These are phyloP conservation scores for Amphibalanus amphitrite DNA, from an alignment of 1,140 invertebrate species.

Conservation along the genomic window DNA sequence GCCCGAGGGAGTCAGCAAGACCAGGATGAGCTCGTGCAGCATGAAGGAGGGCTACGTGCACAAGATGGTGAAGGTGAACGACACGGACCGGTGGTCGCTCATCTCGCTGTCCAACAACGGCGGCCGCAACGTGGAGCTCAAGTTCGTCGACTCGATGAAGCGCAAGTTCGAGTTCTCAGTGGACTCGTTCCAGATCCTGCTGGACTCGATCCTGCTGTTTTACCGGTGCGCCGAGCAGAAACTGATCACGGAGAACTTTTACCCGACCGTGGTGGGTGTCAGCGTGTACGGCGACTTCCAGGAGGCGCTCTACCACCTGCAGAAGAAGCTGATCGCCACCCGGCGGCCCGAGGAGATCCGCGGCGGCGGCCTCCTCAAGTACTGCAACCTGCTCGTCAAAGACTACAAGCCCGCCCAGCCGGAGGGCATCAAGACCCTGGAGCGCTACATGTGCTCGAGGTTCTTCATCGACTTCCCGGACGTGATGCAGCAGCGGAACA, in stretches of 20 bases:
- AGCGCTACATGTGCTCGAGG: slow-evolving; percentile 98
- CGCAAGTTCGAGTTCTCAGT: slow-evolving; percentile 99
- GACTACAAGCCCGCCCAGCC: slow-evolving; percentile 73
- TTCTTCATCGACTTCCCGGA: slow-evolving; percentile 99
- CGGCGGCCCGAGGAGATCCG: slow-evolving; percentile 95
- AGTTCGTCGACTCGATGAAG: slow-evolving; percentile 97
- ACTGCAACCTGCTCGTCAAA: slow-evolving; percentile 87
- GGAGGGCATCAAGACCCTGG: slow-evolving; percentile 75
- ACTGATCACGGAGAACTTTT: slow-evolving; percentile 85
- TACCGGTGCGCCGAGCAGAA: slow-evolving; percentile 63
- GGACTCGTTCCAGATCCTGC: slow-evolving; percentile 90
- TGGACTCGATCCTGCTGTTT: slow-evolving; percentile 87
- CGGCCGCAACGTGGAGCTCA: slow-evolving; percentile 76
- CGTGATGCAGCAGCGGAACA: slow-evolving; percentile 63
- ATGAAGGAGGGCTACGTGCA: slow-evolving; percentile 96
- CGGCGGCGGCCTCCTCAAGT: slow-evolving; percentile 94
- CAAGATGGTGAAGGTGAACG: slow-evolving; percentile 99
- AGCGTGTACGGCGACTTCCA: slow-evolving; percentile 95
- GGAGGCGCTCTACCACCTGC: slow-evolving; percentile 81
- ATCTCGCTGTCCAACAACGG: slow-evolving; percentile 86
- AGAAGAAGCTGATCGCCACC: slow-evolving; percentile 84
- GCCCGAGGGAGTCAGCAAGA: slow-evolving; percentile 73
- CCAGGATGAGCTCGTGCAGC: slow-evolving; percentile 78
- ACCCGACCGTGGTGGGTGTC: slow-evolving; percentile 90
- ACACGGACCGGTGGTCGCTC: slow-evolving; percentile 91